These are phyloP conservation scores for Gambusia holbrooki DNA, from an alignment of 2,113 vertebrate species.

Conservation along the genomic window DNA sequence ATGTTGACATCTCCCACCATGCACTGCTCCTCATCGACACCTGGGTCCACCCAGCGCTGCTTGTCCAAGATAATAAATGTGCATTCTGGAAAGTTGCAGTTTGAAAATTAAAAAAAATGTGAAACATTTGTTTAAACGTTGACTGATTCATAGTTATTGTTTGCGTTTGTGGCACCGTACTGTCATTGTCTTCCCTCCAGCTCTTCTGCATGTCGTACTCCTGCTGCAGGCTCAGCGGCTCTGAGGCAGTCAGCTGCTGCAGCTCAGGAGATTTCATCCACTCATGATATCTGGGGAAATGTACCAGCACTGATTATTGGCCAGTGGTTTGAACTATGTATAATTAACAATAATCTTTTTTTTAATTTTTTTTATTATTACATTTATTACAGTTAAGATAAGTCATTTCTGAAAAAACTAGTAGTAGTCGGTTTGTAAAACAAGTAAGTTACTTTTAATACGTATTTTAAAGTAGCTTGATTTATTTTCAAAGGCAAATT, in stretches of 20 bases:
- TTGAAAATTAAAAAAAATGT: background rate
- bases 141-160: background rate
- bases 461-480: too few species aligned
- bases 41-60: constrained; percentile 76
- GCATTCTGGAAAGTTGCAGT: constrained; percentile 82
- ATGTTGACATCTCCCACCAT: constrained; percentile 98
- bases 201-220: constrained; percentile 92
- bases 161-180: constrained; percentile 73
- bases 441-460: too few species aligned
- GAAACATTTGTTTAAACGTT: rapidly evolving
- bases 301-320: background rate
- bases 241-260: constrained; percentile 90
- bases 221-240: constrained; percentile 91
- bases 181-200: constrained; percentile 91
- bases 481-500: too few species aligned
- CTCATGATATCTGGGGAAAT: constrained; percentile 86
- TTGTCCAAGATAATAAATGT: constrained; percentile 94
- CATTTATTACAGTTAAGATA: too few species aligned
- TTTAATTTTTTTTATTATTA: too few species aligned
- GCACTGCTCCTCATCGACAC: constrained; percentile 82
- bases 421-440: too few species aligned
- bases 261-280: constrained; percentile 96
- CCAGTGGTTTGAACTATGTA: too few species aligned
- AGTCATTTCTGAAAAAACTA: too few species aligned
- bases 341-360: too few species aligned